These are phyloP conservation scores for Astatotilapia flaviijosephi DNA, from an alignment of 2,113 vertebrate species.

Conservation along the genomic window DNA sequence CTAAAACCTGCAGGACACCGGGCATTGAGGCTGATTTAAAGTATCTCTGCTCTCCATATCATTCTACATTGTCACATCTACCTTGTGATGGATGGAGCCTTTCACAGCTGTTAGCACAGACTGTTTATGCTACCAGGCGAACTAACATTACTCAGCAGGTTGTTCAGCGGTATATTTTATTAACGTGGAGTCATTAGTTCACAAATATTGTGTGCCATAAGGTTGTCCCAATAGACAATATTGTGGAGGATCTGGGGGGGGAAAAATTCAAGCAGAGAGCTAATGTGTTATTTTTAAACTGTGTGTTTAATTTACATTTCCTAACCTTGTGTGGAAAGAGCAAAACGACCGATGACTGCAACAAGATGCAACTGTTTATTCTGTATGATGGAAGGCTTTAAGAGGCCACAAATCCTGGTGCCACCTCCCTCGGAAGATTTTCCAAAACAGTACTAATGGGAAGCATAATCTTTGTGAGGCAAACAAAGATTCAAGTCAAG, in stretches of 20 bases:
- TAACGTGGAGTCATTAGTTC: neutral
- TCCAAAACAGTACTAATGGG: neutral
- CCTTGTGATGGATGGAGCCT: neutral
- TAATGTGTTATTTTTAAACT: neutral
- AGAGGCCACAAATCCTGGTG: neutral
- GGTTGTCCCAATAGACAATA: no score
- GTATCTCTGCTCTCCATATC: neutral
- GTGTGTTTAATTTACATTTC: neutral
- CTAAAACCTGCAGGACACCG: accelerated
- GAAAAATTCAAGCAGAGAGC: neutral
- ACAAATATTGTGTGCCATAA: neutral
- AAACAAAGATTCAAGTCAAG: neutral
- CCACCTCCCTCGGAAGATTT: neutral
- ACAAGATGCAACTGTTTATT: neutral
- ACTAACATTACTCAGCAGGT: neutral
- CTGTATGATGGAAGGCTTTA: neutral
- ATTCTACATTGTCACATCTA: neutral
- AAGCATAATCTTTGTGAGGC: neutral
- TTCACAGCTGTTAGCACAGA: neutral
- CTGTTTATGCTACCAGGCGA: neutral
- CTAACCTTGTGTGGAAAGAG: neutral
- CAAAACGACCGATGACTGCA: neutral
- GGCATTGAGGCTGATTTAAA: neutral
- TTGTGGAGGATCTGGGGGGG: accelerated
- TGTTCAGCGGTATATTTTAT: neutral